Evolutionary conservation across 1,140 invertebrate genomes (phyloP).

Genomic region (Drosophila busckii): DNA sequence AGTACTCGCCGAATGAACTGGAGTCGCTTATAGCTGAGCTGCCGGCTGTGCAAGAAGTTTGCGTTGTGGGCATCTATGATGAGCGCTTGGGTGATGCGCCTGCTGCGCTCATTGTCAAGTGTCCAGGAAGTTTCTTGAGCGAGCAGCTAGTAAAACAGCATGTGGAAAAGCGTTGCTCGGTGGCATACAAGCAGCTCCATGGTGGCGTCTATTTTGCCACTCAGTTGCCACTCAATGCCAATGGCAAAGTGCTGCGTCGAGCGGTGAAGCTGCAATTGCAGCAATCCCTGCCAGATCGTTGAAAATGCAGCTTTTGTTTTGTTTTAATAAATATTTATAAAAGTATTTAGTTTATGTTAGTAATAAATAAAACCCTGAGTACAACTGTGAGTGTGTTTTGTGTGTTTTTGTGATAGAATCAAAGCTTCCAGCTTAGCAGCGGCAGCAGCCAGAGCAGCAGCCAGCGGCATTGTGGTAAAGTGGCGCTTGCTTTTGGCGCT

Average conservation of each 20-base stretch:
- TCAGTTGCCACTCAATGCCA: conserved; percentile 81
- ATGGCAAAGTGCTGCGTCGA: conserved; percentile 83
- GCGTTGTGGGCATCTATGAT: too few species aligned
- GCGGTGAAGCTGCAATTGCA: conserved; percentile 59
- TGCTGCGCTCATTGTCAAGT: too few species aligned
- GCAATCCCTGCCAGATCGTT: not conserved
- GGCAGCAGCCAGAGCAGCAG: not conserved
- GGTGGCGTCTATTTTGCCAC: conserved; percentile 82
- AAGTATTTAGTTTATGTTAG: too few species aligned
- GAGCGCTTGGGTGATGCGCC: too few species aligned
- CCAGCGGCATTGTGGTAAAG: not conserved
- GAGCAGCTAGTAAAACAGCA: conserved; percentile 35
- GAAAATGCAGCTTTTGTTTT: not conserved
- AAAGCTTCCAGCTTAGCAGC: conserved; percentile 3
- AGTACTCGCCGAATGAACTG: too few species aligned
- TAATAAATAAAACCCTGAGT: too few species aligned
- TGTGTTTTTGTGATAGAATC: too few species aligned
- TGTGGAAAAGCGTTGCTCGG: conserved; percentile 51
- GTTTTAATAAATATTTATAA: too few species aligned
- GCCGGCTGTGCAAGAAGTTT: too few species aligned
- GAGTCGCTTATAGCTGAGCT: too few species aligned
- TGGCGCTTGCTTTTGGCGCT: not conserved
- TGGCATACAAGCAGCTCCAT: conserved; percentile 79
- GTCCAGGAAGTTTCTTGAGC: conserved; percentile 3
- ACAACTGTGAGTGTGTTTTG: too few species aligned